Conservation (phyloP, 2,888 invertebrate species). For the Heliconius erato region DNA sequence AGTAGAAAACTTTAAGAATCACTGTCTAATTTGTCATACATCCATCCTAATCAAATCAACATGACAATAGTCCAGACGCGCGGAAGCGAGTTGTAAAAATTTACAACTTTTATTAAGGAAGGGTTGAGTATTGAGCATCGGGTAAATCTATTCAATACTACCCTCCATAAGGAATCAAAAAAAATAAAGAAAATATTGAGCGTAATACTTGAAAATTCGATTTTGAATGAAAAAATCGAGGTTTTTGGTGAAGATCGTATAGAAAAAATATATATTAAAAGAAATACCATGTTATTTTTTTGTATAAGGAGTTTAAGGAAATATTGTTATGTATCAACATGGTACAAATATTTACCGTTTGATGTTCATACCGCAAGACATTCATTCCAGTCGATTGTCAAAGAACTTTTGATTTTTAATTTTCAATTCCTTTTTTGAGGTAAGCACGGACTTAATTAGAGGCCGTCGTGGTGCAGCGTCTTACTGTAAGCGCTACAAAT, state of each 20-base stretch:
- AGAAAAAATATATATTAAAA: neutral
- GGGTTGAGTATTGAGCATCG: constrained; percentile 55
- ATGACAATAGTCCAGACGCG: constrained; percentile 75
- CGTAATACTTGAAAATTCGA: neutral
- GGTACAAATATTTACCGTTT: too few relatives aligned
- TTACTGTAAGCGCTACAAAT: too few relatives aligned
- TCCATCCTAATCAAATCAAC: constrained; percentile 71
- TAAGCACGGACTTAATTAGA: too few relatives aligned
- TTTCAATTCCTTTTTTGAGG: too few relatives aligned
- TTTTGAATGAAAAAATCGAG: too few relatives aligned
- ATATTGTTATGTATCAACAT: neutral
- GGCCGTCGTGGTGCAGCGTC: too few relatives aligned
- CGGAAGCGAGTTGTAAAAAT: constrained; percentile 82
- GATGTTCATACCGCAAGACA: too few relatives aligned
- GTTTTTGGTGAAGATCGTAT: neutral
- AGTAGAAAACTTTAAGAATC: constrained; percentile 64
- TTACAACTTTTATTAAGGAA: constrained; percentile 77
- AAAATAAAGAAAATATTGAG: constrained; percentile 6
- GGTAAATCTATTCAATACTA: constrained; percentile 45
- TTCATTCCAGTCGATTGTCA: too few relatives aligned
- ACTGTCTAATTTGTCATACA: constrained; percentile 63
- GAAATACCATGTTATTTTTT: neutral
- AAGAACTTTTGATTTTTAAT: too few relatives aligned
- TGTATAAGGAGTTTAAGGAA: neutral
- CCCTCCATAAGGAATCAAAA: constrained; percentile 37